phyloP scores from a whole-genome alignment of 2,797 vertebrate species.

The Argyrosomus regius region DNA sequence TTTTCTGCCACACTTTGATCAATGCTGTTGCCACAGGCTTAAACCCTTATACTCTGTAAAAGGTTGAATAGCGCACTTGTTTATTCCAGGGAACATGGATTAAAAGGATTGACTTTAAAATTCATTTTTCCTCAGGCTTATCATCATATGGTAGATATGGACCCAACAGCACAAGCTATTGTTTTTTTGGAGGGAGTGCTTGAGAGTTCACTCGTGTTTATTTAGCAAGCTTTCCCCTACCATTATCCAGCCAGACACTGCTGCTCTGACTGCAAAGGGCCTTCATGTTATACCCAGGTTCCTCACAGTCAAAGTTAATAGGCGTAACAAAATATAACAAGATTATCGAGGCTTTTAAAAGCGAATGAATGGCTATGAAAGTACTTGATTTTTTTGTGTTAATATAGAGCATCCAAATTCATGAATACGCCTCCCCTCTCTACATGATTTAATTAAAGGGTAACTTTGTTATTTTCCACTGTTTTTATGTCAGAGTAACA shows the following conservation, averaged over 20 bases:
- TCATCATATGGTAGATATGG: constrained; percentile 29
- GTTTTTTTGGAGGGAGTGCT: constrained; percentile 26
- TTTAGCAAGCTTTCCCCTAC: neutral
- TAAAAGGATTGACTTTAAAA: constrained; percentile 43
- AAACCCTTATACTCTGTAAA: constrained; percentile 19
- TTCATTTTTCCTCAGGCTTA: constrained; percentile 29
- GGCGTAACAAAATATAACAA: neutral
- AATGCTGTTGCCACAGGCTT: constrained; percentile 24
- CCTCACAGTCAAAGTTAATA: neutral
- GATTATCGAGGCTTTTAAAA: neutral
- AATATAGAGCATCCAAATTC: constrained; percentile 14
- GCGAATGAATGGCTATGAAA: neutral
- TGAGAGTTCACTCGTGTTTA: constrained; percentile 29
- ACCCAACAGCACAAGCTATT: neutral
- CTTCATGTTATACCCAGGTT: neutral
- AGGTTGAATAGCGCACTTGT: constrained; percentile 48
- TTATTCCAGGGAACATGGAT: constrained; percentile 32
- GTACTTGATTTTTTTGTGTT: neutral
- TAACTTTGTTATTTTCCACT: no score
- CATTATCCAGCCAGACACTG: constrained; percentile 8
- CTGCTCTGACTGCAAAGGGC: neutral
- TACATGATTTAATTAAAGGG: neutral
- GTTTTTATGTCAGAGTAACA: no score
- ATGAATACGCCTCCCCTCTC: neutral
- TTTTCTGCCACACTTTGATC: constrained; percentile 28